phyloP scores from a whole-genome alignment of 2,888 invertebrate genomes.

The Tetragonisca angustula region DNA sequence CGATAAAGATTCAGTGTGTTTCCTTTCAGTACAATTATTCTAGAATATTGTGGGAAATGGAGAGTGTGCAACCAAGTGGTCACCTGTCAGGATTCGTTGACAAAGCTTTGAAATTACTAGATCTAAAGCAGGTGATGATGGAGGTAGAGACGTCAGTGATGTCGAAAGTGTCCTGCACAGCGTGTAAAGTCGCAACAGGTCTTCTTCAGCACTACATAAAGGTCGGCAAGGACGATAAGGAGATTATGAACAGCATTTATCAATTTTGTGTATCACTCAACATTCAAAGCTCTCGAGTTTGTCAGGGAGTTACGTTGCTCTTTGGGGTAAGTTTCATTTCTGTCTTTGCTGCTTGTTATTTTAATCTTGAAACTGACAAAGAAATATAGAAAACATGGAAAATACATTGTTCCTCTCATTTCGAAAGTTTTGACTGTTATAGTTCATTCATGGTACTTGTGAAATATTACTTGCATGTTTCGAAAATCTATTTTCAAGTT shows the following conservation, averaged over 20 bases:
- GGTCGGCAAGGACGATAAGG: conserved; percentile 93
- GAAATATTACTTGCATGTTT: no score
- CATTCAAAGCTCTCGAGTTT: conserved; percentile 94
- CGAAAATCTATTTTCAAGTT: no score
- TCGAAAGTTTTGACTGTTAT: no score
- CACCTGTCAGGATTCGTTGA: conserved; percentile 92
- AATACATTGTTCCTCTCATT: no score
- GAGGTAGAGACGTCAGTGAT: conserved; percentile 97
- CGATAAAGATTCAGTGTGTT: background rate
- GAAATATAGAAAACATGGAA: no score
- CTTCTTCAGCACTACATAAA: conserved; percentile 94
- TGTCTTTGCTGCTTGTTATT: background rate
- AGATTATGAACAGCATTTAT: conserved; percentile 93
- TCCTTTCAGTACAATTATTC: conserved; percentile 78
- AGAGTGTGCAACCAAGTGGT: conserved; percentile 87
- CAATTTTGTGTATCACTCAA: conserved; percentile 94
- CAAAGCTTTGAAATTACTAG: conserved; percentile 92
- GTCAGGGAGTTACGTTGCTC: conserved; percentile 93
- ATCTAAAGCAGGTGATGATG: conserved; percentile 92
- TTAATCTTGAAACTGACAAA: no score
- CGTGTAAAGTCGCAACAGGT: conserved; percentile 94
- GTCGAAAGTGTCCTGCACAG: conserved; percentile 96
- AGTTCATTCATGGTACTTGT: no score
- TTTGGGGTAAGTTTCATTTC: conserved; percentile 89
- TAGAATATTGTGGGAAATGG: conserved; percentile 90